phyloP scores from a whole-genome alignment of 2,888 invertebrate species.

The Noctua janthina region DNA sequence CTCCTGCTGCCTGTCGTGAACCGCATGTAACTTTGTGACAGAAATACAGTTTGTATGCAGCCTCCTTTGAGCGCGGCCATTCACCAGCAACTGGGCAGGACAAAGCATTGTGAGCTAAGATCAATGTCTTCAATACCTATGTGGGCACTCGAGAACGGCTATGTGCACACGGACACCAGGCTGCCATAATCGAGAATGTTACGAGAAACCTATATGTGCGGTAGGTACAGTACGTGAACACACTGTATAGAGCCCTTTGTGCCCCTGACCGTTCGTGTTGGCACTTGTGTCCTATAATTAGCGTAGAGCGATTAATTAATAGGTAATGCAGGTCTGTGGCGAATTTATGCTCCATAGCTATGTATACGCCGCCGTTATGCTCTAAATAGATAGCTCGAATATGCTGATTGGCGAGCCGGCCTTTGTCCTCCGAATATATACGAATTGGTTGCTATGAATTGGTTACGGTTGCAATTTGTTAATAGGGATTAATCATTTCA shows the following conservation, averaged over 20 bases:
- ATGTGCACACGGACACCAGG: conserved; percentile 72
- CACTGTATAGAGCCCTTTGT: conserved; percentile 76
- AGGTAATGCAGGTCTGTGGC: conserved; percentile 81
- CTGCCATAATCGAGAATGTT: conserved; percentile 75
- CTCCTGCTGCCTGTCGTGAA: conserved; percentile 42
- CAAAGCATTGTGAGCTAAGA: conserved; percentile 85
- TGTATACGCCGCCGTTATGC: conserved; percentile 56
- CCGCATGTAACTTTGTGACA: conserved; percentile 78
- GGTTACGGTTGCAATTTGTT: conserved; percentile 62
- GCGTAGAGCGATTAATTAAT: conserved; percentile 88
- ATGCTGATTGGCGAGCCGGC: conserved; percentile 61
- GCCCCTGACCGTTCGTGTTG: conserved; percentile 79
- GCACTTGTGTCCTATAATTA: conserved; percentile 87
- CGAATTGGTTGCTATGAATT: conserved; percentile 61
- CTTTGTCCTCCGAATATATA: conserved; percentile 59
- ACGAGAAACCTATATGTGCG: conserved; percentile 50
- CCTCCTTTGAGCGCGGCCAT: conserved; percentile 79
- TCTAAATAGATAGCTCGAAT: conserved; percentile 65
- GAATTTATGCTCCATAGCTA: conserved; percentile 72
- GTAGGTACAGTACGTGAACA: conserved; percentile 55
- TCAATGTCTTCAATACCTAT: conserved; percentile 83
- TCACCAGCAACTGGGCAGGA: conserved; percentile 79
- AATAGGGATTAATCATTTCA: conserved; percentile 54
- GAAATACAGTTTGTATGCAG: conserved; percentile 80
- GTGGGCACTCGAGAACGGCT: conserved; percentile 76